phyloP scores from a whole-genome alignment of 2,888 invertebrate genomes.

The Mythimna ferrago region DNA sequence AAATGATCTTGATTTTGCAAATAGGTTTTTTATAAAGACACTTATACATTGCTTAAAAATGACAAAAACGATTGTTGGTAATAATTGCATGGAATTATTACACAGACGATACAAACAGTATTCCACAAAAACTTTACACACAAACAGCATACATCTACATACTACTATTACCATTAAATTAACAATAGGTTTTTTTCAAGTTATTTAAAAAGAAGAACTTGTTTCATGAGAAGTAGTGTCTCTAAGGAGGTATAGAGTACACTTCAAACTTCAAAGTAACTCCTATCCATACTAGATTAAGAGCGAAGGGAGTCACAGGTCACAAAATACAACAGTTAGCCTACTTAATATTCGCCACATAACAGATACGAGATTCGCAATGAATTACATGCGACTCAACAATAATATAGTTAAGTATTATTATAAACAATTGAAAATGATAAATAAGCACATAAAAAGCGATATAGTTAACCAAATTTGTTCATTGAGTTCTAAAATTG shows the following conservation, averaged over 20 bases:
- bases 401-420: slow-evolving; percentile 18
- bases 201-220: neutral
- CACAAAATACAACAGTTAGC: slow-evolving; percentile 25
- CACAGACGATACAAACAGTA: neutral
- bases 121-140: slow-evolving; percentile 14
- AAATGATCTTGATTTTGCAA: neutral
- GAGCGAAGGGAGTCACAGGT: slow-evolving; percentile 14
- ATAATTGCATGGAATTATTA: neutral
- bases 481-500: too few species aligned
- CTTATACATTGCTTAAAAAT: too few species aligned
- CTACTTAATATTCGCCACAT: slow-evolving; percentile 32
- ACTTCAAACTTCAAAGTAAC: neutral
- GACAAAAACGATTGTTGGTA: neutral
- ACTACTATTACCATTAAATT: slow-evolving; percentile 18
- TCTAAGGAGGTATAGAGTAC: neutral
- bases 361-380: slow-evolving; percentile 28
- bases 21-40: too few species aligned
- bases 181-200: neutral
- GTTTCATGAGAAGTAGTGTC: neutral
- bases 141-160: neutral
- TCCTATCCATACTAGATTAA: neutral
- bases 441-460: neutral
- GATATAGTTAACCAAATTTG: neutral
- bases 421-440: slow-evolving; percentile 4
- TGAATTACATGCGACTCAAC: slow-evolving; percentile 13